Evolutionary conservation across 2,113 vertebrate genomes (phyloP), one percentile per base, ranked within the genome.

Genomic region (Orycteropus afer): DNA sequence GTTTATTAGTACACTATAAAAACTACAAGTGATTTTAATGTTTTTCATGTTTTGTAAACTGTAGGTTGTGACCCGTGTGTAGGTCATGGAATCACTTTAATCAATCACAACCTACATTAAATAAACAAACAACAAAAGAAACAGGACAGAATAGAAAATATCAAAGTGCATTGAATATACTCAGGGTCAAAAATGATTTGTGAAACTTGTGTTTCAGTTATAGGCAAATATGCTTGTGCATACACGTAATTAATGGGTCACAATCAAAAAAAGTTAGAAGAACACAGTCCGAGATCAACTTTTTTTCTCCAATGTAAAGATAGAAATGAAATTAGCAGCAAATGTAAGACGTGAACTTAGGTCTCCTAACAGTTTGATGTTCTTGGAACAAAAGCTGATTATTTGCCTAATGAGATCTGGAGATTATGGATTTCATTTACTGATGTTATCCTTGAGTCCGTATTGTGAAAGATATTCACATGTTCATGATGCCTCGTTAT

Each of bases 1-100:
- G 32, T 85, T 96, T 94, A 93, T 93, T 76, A 76, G 80, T 82
- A 63, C 73, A 80, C 76, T 80, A 40, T 63, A 40, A 93, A 95
- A 89, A 20, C 42, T 69, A 55, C 42, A 85, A 90, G 78, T 71
- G 27, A 90, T 83, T 15, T 92, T 51, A 42, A 55, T 92, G 27
- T 76, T 86, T 86, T 92, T 51, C 32, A 37, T 57, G 34, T 80
- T 45, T 80, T 80, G 47, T 69, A 86, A 89, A 76, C 5, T 86
- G 18, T 77, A 92, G 73, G 7, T 53, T 73, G 40, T 77, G 80
- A 88, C 20, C 15, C 86, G 42, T 25, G 7, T 65, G 25, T 61
- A 79, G 42, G 53, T 87, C 61, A 67, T 86, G 57, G 90, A 83
- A 74, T 90, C 23, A 90, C 15, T 84, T 47, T 93, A 84, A 80